phyloP scores from a whole-genome alignment of 2,113 vertebrate species.

The Erpornis zantholeuca region DNA sequence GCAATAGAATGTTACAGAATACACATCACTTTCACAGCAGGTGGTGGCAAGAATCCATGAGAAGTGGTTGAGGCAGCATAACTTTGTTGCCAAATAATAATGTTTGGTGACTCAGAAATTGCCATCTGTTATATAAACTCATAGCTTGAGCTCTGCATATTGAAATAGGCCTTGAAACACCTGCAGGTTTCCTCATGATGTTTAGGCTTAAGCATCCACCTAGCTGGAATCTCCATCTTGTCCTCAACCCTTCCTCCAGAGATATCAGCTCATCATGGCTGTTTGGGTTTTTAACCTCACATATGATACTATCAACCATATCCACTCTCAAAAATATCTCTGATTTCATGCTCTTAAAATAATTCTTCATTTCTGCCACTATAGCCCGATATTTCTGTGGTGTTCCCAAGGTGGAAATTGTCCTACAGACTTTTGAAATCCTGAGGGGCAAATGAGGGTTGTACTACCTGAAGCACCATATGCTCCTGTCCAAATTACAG shows the following conservation, averaged over 20 bases:
- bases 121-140: slow-evolving; percentile 56
- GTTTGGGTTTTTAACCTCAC: background rate
- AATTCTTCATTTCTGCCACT: background rate
- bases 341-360: background rate
- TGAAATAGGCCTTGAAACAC: slow-evolving; percentile 47
- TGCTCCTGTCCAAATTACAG: background rate
- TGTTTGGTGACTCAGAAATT: slow-evolving; percentile 62
- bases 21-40: background rate
- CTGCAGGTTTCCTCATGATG: background rate
- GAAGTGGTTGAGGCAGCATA: slow-evolving; percentile 16
- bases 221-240: background rate
- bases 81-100: slow-evolving; percentile 54
- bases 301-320: background rate
- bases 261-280: background rate
- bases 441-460: background rate
- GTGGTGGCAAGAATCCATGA: slow-evolving; percentile 45
- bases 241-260: background rate
- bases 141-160: slow-evolving; percentile 41
- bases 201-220: background rate
- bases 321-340: background rate
- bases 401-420: background rate
- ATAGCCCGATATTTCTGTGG: background rate
- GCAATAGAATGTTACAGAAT: background rate
- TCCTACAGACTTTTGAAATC: background rate
- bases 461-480: background rate